Evolutionary conservation across 2,797 vertebrate species (phyloP).

Genomic region (Onychomys torridus): DNA sequence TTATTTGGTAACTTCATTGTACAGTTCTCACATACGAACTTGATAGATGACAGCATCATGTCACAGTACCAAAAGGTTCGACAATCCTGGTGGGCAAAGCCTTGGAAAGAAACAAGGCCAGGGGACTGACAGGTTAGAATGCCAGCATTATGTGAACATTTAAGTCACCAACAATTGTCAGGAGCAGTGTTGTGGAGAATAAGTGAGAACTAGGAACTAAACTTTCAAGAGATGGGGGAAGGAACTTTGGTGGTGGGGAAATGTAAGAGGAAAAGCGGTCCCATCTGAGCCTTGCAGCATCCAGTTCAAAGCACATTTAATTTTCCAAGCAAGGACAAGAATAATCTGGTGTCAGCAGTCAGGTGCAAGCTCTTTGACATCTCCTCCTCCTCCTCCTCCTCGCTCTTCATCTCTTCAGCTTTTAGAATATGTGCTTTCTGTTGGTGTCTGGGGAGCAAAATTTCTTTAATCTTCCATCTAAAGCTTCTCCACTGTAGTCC

Average conservation of each 20-base stretch:
- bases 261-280: background rate
- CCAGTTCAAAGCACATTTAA: background rate
- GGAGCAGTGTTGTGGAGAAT: background rate
- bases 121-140: background rate
- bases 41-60: background rate
- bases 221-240: background rate
- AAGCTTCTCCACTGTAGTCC: background rate
- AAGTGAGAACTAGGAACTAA: background rate
- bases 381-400: background rate
- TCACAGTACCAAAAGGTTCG: background rate
- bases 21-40: background rate
- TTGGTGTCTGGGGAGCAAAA: background rate
- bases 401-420: background rate
- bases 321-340: background rate
- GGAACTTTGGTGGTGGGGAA: background rate
- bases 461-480: background rate
- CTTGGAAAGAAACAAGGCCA: background rate
- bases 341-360: background rate
- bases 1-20: background rate
- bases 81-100: background rate
- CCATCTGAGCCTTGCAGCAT: accelerated
- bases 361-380: background rate
- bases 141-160: background rate
- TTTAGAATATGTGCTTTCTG: background rate
- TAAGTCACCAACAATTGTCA: background rate